These are phyloP conservation scores for Uria lomvia DNA, from an alignment of 2,113 vertebrate genomes.

Conservation along the genomic window DNA sequence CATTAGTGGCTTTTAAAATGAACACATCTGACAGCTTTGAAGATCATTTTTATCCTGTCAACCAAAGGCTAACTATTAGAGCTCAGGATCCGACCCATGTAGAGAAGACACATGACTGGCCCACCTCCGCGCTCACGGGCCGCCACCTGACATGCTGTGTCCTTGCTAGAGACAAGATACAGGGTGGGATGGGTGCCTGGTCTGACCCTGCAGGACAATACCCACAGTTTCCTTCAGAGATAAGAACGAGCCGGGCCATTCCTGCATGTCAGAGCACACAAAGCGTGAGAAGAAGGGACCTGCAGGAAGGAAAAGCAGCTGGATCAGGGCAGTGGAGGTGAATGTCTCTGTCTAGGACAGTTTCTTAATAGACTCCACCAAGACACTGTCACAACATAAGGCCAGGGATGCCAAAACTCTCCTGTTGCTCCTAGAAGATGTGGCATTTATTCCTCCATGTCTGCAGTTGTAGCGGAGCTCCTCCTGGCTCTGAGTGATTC, in stretches of 20 bases:
- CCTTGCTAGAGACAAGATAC: not conserved
- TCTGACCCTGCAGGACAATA: not conserved
- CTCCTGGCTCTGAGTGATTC: not conserved
- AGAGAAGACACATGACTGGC: not conserved
- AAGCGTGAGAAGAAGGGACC: not conserved
- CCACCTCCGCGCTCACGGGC: rapidly evolving
- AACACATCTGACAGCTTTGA: not conserved
- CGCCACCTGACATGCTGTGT: not conserved
- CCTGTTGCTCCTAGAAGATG: not conserved
- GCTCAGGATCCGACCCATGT: not conserved
- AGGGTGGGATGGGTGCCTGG: not conserved
- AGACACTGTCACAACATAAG: not conserved
- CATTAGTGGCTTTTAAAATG: not conserved
- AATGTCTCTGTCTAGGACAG: not conserved
- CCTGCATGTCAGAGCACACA: not conserved
- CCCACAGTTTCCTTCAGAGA: not conserved
- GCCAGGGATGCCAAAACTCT: not conserved
- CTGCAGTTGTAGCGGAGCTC: not conserved
- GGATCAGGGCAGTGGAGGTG: not conserved
- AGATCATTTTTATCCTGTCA: not conserved
- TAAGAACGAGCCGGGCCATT: not conserved
- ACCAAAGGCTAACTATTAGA: not conserved
- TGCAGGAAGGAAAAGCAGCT: not conserved
- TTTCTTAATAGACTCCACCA: not conserved
- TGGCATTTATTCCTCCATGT: not conserved